A percentile compares a stretch with the other conserved stretches of the same genome.
Conservation (phyloP, 2,888 invertebrate genomes). For the Onthophagus sagittarius region DNA sequence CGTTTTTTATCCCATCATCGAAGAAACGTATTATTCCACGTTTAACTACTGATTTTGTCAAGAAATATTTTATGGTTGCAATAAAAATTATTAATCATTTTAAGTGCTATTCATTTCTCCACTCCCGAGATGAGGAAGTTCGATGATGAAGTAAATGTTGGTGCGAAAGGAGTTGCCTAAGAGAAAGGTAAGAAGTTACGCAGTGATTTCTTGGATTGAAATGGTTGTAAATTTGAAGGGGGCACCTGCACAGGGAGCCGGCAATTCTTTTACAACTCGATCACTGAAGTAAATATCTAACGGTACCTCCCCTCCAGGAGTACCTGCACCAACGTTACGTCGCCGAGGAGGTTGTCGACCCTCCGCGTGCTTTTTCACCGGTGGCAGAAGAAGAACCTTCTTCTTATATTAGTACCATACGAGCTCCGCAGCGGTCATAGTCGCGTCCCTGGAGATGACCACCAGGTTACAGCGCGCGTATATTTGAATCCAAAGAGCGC, state of each 20-base stretch:
- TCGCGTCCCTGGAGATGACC: slow-evolving; percentile 42
- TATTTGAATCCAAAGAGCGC: slow-evolving; percentile 26
- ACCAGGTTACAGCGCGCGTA: slow-evolving; percentile 39
- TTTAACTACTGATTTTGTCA: background rate
- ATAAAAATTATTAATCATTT: background rate
- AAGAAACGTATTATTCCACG: background rate
- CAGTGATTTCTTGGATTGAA: background rate
- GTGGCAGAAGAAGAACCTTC: slow-evolving; percentile 37
- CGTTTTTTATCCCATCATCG: background rate
- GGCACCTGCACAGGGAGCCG: slow-evolving; percentile 27
- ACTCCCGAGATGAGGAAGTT: background rate
- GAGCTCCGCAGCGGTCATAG: slow-evolving; percentile 41
- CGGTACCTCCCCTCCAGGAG: slow-evolving; percentile 44
- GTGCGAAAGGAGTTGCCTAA: background rate
- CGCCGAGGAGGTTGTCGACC: slow-evolving; percentile 42
- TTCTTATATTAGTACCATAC: slow-evolving; percentile 42
- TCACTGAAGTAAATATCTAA: slow-evolving; percentile 44
- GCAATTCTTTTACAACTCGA: slow-evolving; percentile 42
- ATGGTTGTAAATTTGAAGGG: slow-evolving; percentile 19
- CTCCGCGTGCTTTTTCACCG: slow-evolving; percentile 40
- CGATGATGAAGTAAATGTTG: too few species aligned
- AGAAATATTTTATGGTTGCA: background rate
- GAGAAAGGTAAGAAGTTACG: background rate
- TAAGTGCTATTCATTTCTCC: background rate
- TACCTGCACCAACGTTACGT: slow-evolving; percentile 42